These are phyloP conservation scores for Chironomus riparius DNA, from an alignment of 2,888 invertebrate species.

Conservation along the genomic window DNA sequence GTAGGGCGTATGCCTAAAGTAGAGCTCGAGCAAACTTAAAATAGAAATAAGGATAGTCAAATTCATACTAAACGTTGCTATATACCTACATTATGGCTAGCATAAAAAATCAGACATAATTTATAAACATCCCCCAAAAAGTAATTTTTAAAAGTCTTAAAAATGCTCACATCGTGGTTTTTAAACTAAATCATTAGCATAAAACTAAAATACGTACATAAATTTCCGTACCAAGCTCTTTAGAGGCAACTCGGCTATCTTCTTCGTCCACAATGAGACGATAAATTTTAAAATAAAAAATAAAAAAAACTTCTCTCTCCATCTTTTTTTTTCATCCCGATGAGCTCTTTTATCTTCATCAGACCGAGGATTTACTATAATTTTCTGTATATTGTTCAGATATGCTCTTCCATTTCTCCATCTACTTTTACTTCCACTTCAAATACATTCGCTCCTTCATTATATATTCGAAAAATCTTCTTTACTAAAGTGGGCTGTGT, in stretches of 20 bases:
- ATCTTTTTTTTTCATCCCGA: not conserved
- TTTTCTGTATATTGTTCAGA: not conserved
- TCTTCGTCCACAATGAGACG: not conserved
- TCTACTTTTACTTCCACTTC: too few species aligned
- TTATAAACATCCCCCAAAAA: too few species aligned
- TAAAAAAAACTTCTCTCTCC: not conserved
- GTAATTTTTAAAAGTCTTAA: not conserved
- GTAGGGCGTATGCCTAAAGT: too few species aligned
- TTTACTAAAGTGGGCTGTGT: not conserved
- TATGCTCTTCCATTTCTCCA: too few species aligned
- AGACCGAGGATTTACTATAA: constrained; percentile 25
- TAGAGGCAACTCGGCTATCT: not conserved
- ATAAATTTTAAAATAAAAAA: not conserved
- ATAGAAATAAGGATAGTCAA: too few species aligned
- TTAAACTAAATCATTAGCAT: constrained; percentile 19
- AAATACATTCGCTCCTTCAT: constrained; percentile 3
- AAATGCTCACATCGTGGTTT: not conserved
- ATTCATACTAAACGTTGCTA: too few species aligned
- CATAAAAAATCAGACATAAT: too few species aligned
- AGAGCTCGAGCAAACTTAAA: too few species aligned
- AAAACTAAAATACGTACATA: constrained; percentile 22
- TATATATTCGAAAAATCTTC: constrained; percentile 17
- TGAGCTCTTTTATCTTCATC: constrained; percentile 9
- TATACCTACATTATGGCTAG: too few species aligned
- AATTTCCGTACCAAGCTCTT: not conserved